Conservation (phyloP, 2,797 vertebrate genomes). For the Etheostoma nigrum region DNA sequence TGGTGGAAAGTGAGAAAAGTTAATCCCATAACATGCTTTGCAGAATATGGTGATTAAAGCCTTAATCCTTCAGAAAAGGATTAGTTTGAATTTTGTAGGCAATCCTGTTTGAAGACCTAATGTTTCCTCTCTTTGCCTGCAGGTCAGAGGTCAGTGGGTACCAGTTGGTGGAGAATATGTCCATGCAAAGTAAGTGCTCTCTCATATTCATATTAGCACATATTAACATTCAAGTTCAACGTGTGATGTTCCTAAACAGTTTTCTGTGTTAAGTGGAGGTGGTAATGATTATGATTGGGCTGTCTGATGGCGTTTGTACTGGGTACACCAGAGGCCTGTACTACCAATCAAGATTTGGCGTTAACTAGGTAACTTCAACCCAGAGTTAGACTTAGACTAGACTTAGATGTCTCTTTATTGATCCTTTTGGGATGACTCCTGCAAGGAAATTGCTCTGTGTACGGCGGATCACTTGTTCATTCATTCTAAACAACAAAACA, state of each 20-base stretch:
- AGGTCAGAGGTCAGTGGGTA: slow-evolving; percentile 65
- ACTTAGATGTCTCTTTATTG: no score
- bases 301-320: background rate
- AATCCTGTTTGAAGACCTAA: slow-evolving; percentile 25
- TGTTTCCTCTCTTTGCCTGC: slow-evolving; percentile 29
- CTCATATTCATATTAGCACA: background rate
- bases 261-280: background rate
- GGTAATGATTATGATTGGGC: background rate
- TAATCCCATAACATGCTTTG: slow-evolving; percentile 9
- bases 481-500: no score
- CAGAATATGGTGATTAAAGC: background rate
- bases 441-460: no score
- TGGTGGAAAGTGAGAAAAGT: background rate
- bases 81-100: slow-evolving; percentile 9
- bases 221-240: background rate
- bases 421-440: no score
- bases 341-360: no score
- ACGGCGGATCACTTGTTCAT: no score
- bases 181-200: slow-evolving; percentile 81
- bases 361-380: no score
- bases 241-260: background rate
- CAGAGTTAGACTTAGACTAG: no score
- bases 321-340: no score
- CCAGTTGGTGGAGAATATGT: slow-evolving; percentile 76
- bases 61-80: background rate